Evolutionary conservation across 2,888 invertebrate genomes (phyloP).

Genomic region (Volucella zonaria): DNA sequence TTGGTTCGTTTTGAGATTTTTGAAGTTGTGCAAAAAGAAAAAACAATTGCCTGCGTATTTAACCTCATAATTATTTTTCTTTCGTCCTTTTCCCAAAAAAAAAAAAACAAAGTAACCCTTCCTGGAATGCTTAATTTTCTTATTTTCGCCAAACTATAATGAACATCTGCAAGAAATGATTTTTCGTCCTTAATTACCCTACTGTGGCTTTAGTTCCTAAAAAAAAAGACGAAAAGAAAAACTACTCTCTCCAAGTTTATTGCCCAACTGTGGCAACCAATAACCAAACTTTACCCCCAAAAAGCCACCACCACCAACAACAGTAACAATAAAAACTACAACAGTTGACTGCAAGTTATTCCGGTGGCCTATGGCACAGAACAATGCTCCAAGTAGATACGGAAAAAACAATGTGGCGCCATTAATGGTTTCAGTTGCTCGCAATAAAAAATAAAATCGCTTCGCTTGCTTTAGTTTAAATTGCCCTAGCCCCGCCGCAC

Average conservation of each 20-base stretch:
- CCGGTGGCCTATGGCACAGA: neutral
- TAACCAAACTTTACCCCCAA: slow-evolving; percentile 34
- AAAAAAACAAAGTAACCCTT: too few relatives aligned
- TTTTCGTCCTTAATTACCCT: too few relatives aligned
- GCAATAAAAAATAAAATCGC: slow-evolving; percentile 2
- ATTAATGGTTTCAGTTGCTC: slow-evolving; percentile 33
- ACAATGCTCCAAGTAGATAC: neutral
- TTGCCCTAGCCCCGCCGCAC: neutral
- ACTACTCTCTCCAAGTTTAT: too few relatives aligned
- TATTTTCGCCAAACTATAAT: too few relatives aligned
- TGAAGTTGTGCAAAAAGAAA: slow-evolving; percentile 1
- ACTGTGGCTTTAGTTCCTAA: too few relatives aligned
- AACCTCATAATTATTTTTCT: too few relatives aligned
- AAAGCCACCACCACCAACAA: neutral
- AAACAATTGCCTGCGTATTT: too few relatives aligned
- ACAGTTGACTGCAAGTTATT: neutral
- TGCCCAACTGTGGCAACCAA: slow-evolving; percentile 16
- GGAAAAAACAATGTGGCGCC: slow-evolving; percentile 29
- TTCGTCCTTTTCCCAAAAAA: too few relatives aligned
- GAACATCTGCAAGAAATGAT: too few relatives aligned
- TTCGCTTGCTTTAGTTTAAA: neutral
- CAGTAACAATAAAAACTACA: neutral
- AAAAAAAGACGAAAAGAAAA: too few relatives aligned
- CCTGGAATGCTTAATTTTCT: too few relatives aligned
- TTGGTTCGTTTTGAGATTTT: slow-evolving; percentile 26